Base-by-base conservation (phyloP, 2,888 invertebrate genomes). In the Diadromus collaris region DNA sequence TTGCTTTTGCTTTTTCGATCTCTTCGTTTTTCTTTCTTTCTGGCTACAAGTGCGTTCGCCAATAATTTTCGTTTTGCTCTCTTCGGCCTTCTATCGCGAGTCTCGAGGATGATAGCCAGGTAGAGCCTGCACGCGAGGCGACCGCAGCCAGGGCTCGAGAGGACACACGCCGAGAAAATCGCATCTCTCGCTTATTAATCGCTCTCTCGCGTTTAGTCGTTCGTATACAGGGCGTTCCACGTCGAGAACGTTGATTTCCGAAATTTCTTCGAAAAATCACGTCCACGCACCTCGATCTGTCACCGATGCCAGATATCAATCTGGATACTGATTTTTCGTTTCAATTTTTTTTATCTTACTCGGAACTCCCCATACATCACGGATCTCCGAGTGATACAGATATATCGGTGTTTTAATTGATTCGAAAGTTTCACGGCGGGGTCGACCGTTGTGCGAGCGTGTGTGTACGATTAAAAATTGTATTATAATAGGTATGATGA, bases 51-150 rank as follows among this genome's bases (percentile, higher is more conserved):
- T 48, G 63, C 48, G 60, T 69, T 72, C 78, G 60, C 44, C 61
- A 67, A 65, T 64, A 65, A 68, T 67, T 67, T 65, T 68, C 68
- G n/a, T 72, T 68, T 76, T 68, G 46, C 56, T 51, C 6, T 13
- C 64, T 44, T 32, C 67, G 48, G 63, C 41, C 32, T 16, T 32
- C 51, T 13, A 29, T 34, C 21, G 54, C 24, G 19, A 69, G 67
- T 77, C 71, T 48, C 61, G 70, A 79, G 77, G 51, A 51, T 21
- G 21, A 51, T 51, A 80, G 77, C 77, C 54, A 63, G 70, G 68
- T 46, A 58, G 67, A n/a, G 63, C 63, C 56, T 58, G 24, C 24
- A 46, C 60, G 48, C 32, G 58, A 41, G 38, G 38, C 38, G 5
- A 41, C 38, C 16, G 38, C 13, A 4, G 1, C 5, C 38, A 13